phyloP scores from a whole-genome alignment of 2,888 invertebrate genomes.

The Autographa pulchrina region DNA sequence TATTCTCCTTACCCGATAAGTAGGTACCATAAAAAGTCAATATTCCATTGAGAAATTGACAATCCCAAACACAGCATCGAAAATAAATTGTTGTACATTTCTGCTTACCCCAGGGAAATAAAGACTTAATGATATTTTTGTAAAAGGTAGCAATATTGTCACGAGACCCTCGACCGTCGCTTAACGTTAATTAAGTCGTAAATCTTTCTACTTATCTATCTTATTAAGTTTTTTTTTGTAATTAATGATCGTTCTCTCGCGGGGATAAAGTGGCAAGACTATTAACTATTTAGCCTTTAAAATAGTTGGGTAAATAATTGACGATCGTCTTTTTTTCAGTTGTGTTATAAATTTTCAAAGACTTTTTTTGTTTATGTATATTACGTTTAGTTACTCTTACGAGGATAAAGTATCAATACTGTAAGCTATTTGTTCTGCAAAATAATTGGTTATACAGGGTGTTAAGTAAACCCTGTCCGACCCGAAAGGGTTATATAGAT shows the following conservation, averaged over 20 bases:
- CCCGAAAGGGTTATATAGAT: too few relatives aligned
- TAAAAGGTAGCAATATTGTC: constrained; percentile 1
- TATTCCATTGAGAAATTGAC: neutral
- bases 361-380: neutral
- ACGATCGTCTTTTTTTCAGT: constrained; percentile 26
- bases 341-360: constrained; percentile 18
- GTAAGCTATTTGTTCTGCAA: too few relatives aligned
- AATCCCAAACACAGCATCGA: neutral
- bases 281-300: constrained; percentile 44
- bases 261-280: constrained; percentile 24
- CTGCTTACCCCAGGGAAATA: neutral
- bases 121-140: neutral
- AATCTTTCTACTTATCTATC: constrained; percentile 70
- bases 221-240: constrained; percentile 64
- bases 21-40: neutral
- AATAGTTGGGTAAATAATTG: constrained; percentile 48
- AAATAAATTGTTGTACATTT: neutral
- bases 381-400: too few relatives aligned
- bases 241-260: constrained; percentile 55
- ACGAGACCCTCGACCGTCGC: neutral
- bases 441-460: too few relatives aligned
- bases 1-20: too few relatives aligned
- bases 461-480: too few relatives aligned
- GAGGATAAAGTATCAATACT: too few relatives aligned
- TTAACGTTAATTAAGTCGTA: constrained; percentile 65